Evolutionary conservation across 2,113 vertebrate species (phyloP).

Genomic region (Pardalotus punctatus): DNA sequence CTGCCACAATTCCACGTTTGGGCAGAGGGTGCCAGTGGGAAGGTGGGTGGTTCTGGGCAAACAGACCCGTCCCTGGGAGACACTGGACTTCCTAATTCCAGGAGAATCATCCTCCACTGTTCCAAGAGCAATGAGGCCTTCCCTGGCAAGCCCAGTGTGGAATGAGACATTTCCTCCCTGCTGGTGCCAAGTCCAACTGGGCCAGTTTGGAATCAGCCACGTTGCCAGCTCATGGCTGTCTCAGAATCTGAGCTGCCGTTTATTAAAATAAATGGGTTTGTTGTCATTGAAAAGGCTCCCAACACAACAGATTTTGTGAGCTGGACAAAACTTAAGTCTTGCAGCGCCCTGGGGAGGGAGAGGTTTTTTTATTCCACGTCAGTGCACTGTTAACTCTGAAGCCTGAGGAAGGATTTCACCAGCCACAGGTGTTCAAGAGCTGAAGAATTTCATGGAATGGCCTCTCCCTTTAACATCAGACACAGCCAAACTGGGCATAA

Average conservation of each 20-base stretch:
- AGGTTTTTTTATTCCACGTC: neutral
- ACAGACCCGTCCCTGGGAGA: neutral
- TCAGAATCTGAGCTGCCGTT: slow-evolving; percentile 24
- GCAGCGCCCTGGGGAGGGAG: neutral
- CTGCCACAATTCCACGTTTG: neutral
- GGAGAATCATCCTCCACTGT: neutral
- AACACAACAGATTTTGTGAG: neutral
- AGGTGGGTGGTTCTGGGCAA: neutral
- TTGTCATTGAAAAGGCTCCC: neutral
- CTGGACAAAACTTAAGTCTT: neutral
- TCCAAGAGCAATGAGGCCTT: neutral
- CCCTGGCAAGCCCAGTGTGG: neutral
- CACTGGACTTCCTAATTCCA: neutral
- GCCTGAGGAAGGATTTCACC: neutral
- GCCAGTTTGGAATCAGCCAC: slow-evolving; percentile 20
- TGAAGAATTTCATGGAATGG: neutral
- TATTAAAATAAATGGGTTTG: slow-evolving; percentile 6
- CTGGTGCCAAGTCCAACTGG: slow-evolving; percentile 39
- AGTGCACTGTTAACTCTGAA: neutral
- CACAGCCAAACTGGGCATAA: neutral
- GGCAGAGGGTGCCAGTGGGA: neutral
- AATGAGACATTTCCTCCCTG: slow-evolving; percentile 57
- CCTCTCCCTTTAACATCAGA: neutral
- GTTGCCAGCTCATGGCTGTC: slow-evolving; percentile 4
- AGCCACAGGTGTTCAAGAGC: neutral